phyloP scores from a whole-genome alignment of 2,888 invertebrate genomes.

The Dynastes hyllus region DNA sequence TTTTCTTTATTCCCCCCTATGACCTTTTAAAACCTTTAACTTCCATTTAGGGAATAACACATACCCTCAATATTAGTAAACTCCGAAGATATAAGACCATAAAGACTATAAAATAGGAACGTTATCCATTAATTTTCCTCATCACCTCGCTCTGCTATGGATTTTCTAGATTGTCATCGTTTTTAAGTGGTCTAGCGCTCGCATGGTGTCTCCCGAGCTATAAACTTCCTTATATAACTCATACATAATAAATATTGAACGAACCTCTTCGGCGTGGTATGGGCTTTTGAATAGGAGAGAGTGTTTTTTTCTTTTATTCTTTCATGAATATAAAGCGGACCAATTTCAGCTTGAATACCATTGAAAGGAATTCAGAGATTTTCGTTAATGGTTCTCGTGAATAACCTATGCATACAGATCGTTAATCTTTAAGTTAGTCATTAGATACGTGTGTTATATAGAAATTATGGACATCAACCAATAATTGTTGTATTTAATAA shows the following conservation, averaged over 20 bases:
- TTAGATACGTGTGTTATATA: too few species aligned
- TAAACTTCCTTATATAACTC: background rate
- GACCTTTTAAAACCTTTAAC: too few species aligned
- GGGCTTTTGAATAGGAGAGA: background rate
- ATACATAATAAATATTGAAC: slow-evolving; percentile 7
- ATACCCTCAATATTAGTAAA: too few species aligned
- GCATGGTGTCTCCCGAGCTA: too few species aligned
- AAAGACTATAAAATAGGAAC: background rate
- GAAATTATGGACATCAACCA: too few species aligned
- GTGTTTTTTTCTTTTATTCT: background rate
- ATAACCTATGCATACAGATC: background rate
- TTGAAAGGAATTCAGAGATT: background rate
- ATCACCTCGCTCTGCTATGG: background rate
- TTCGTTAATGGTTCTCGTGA: background rate
- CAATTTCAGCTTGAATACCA: slow-evolving; percentile 2
- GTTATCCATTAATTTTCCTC: slow-evolving; percentile 3
- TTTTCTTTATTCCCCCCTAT: too few species aligned
- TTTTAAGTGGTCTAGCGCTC: slow-evolving; percentile 22
- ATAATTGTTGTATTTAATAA: too few species aligned
- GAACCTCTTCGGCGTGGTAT: background rate
- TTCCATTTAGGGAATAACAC: too few species aligned
- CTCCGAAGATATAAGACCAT: background rate
- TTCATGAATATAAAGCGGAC: slow-evolving; percentile 27
- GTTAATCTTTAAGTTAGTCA: too few species aligned
- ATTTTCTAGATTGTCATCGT: slow-evolving; percentile 20